phyloP scores from a whole-genome alignment of 92 coral and sea anemone genomes.

The Palythoa caribaeorum region DNA sequence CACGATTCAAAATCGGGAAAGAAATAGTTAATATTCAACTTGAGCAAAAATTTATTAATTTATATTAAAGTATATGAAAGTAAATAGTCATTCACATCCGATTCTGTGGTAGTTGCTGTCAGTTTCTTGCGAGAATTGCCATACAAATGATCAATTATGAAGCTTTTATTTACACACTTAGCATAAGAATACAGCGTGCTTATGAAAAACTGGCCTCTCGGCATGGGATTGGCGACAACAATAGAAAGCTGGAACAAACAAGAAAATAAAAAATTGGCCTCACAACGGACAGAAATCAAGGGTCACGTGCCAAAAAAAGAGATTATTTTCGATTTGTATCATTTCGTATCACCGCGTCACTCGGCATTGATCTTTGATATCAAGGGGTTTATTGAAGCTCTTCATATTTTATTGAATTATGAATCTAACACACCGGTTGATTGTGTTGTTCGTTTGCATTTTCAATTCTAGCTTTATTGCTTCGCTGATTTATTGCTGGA shows the following conservation, averaged over 20 bases:
- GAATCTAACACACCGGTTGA: conserved; percentile 62
- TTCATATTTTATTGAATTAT: conserved; percentile 85
- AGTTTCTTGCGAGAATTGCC: conserved; percentile 93
- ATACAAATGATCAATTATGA: conserved; percentile 99
- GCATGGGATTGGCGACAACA: conserved; percentile 82
- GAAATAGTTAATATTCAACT: conserved; percentile 86
- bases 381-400: conserved; percentile 81
- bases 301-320: background rate
- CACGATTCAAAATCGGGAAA: conserved; percentile 59
- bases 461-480: conserved; percentile 82
- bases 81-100: conserved; percentile 86
- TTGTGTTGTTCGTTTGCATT: conserved; percentile 79
- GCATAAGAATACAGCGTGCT: conserved; percentile 93
- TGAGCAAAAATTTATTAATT: conserved; percentile 86
- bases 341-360: conserved; percentile 43
- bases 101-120: conserved; percentile 83
- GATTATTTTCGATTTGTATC: background rate
- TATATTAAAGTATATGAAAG: conserved; percentile 86
- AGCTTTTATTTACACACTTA: conserved; percentile 87
- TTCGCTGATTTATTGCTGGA: conserved; percentile 85
- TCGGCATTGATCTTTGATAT: conserved; percentile 63
- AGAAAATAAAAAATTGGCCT: conserved; percentile 52
- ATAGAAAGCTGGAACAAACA: conserved; percentile 76
- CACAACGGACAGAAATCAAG: conserved; percentile 1
- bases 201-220: conserved; percentile 84